Evolutionary conservation across 1,140 invertebrate species (phyloP), one percentile per base, ranked within the genome.

Genomic region (Drosophila busckii): DNA sequence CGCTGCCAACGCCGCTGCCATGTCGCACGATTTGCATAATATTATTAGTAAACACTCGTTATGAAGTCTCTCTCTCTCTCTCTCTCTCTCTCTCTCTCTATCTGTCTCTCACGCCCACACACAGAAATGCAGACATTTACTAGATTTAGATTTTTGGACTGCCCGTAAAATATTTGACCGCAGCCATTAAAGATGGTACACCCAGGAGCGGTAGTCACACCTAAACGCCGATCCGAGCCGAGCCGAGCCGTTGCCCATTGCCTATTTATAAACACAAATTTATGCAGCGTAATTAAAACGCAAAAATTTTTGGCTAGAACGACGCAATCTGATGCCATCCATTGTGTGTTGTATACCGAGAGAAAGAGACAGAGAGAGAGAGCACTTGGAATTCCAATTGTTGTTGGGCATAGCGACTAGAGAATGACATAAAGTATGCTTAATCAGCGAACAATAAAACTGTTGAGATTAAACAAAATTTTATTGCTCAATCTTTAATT

Each of bases 11-110:
- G 25, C 29, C 50, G 45, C 23, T 20, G 46, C 52, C 69, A 58
- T 52, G 63, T 40, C 42, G 58, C 52, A 29, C 70, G 76, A 82
- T 82, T 82, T 82, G 75, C 75, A 82, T 82, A 82, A 82, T 82
- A 83, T 82, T 82, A 82, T 82, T 82, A 82, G 75, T 82, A 82
- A 82, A 82, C 75, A 82, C 76, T 83, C 75, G 75, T 82, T 83
- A 82, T 82, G 70, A 82, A 82, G 75, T 82, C 76, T 41, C 60
- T 40, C 35, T 38, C 41, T 42, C 75, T 44, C 42, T 26, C 28
- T 13, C n/a, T 9, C 10, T 2, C 45, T 10, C 1, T 5, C 15
- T 9, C 9, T 6, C 48, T 13, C 9, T 7, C 16, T 3, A 0
- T 15, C 15, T 7, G 19, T 12, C 17, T 12, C 40, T 13, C 59